These are phyloP conservation scores for Ispidina picta DNA, from an alignment of 2,797 vertebrate species.

Conservation along the genomic window DNA sequence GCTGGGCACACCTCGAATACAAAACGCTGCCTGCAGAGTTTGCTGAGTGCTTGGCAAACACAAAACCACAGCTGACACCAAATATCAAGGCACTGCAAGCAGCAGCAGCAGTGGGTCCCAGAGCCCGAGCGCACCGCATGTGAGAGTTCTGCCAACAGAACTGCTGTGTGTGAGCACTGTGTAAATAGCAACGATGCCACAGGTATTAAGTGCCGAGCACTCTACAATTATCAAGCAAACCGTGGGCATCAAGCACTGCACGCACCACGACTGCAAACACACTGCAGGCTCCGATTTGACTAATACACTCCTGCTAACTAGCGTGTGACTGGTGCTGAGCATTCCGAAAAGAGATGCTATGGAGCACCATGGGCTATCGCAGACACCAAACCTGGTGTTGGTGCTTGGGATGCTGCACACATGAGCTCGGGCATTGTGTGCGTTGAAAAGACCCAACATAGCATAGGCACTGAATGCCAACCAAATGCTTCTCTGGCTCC, in stretches of 20 bases:
- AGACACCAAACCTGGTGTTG: not conserved
- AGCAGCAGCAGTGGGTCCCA: fast-evolving
- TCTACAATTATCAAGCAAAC: constrained; percentile 56
- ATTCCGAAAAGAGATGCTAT: fast-evolving
- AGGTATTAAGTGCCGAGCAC: constrained; percentile 61
- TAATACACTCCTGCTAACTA: constrained; percentile 24
- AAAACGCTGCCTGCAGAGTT: not conserved
- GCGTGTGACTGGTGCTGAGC: not conserved
- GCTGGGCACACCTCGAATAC: not conserved
- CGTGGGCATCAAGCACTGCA: not conserved
- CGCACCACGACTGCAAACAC: not conserved
- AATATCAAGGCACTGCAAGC: not conserved
- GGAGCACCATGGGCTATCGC: not conserved
- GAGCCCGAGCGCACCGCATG: fast-evolving
- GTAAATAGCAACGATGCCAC: constrained; percentile 48
- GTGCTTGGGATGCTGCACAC: not conserved
- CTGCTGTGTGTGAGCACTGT: not conserved
- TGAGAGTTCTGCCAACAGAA: not conserved
- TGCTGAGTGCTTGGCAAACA: not conserved
- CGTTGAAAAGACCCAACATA: not conserved
- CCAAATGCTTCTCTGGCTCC: not conserved
- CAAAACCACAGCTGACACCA: not conserved
- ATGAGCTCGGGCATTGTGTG: not conserved
- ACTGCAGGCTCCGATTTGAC: constrained; percentile 54
- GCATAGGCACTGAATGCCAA: not conserved